These are phyloP conservation scores for Cryptosula pallasiana DNA, from an alignment of 2,888 invertebrate species.

Conservation along the genomic window DNA sequence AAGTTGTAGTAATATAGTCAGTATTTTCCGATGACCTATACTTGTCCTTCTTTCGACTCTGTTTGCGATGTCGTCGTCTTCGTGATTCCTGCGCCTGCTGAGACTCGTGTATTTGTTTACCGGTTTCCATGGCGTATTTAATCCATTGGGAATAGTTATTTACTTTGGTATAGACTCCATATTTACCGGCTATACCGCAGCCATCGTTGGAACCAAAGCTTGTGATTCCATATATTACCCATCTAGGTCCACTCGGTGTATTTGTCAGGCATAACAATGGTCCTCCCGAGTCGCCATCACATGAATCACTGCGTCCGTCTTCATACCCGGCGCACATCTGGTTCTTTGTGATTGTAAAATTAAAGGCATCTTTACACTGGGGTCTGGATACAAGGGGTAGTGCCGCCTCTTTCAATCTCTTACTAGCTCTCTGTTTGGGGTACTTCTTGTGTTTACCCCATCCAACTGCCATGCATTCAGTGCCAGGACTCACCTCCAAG, in stretches of 20 bases:
- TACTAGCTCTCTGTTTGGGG: background rate
- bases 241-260: conserved; percentile 48
- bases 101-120: background rate
- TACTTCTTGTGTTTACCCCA: conserved; percentile 22
- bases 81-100: background rate
- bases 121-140: conserved; percentile 8
- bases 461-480: conserved; percentile 9
- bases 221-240: conserved; percentile 77
- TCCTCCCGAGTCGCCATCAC: conserved; percentile 80
- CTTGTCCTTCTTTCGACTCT: conserved; percentile 2
- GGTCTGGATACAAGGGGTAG: conserved; percentile 77
- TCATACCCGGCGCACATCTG: conserved; percentile 88
- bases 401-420: conserved; percentile 72
- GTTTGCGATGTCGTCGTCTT: background rate
- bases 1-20: background rate
- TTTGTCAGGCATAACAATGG: conserved; percentile 55
- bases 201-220: conserved; percentile 79
- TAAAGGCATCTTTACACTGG: conserved; percentile 75
- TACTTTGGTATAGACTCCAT: conserved; percentile 85
- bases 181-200: conserved; percentile 84
- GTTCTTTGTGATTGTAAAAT: conserved; percentile 76
- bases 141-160: conserved; percentile 88
- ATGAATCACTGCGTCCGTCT: conserved; percentile 77
- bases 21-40: background rate
- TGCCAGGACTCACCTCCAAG: conserved; percentile 3